These are phyloP conservation scores for Limosa lapponica DNA, from an alignment of 2,797 vertebrate species.

Conservation along the genomic window DNA sequence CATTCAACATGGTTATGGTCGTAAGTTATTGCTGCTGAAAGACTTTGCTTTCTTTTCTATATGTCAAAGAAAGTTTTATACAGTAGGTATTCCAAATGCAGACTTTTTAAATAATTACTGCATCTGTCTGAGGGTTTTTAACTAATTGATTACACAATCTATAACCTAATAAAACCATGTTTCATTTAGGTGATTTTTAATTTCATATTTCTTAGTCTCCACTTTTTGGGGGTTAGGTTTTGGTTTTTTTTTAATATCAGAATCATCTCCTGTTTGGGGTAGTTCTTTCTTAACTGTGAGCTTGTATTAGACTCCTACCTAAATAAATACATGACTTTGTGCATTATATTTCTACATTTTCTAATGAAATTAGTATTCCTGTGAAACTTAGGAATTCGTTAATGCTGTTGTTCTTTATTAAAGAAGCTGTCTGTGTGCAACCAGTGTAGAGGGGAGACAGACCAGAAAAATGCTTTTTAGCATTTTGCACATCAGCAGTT, in stretches of 20 bases:
- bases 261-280: accelerated
- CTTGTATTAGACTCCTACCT: neutral
- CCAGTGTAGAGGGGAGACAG: neutral
- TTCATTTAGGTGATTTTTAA: neutral
- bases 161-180: neutral
- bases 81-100: neutral
- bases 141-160: neutral
- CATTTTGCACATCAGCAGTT: slow-evolving; percentile 66
- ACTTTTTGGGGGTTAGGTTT: neutral
- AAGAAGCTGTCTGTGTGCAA: neutral
- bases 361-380: neutral
- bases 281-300: neutral
- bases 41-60: neutral
- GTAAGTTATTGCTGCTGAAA: neutral
- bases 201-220: neutral
- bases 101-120: neutral
- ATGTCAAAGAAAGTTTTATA: neutral
- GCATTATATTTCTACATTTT: neutral
- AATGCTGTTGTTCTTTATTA: neutral
- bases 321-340: neutral
- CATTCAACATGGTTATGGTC: neutral
- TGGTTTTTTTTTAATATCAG: neutral
- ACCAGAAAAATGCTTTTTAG: slow-evolving; percentile 29
- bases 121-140: neutral
- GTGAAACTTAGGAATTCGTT: neutral